Conservation (phyloP, 2,797 vertebrate species). For the Graptemys geographica region DNA sequence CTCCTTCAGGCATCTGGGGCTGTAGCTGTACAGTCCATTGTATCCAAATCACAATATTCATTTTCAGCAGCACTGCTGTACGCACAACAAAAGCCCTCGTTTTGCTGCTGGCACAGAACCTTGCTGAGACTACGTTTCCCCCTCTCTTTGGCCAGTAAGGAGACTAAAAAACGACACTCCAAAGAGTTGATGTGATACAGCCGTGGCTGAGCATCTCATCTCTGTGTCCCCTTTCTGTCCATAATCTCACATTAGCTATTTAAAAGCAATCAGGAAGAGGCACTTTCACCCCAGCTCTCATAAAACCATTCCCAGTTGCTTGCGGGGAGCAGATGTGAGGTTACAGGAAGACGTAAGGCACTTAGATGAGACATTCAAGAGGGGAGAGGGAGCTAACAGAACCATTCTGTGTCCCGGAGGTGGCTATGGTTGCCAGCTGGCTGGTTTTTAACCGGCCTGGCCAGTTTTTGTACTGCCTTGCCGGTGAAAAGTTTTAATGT, state of each 20-base stretch:
- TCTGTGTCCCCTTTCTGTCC: background rate
- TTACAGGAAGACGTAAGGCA: background rate
- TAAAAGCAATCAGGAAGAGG: background rate
- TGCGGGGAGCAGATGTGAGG: background rate
- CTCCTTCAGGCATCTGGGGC: background rate
- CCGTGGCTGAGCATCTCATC: background rate
- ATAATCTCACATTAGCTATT: background rate
- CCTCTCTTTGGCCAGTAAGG: background rate
- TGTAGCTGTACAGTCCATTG: background rate
- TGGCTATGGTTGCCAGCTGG: background rate
- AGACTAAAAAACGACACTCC: background rate
- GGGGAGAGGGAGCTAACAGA: background rate
- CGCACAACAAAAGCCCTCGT: fast-evolving
- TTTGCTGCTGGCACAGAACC: background rate
- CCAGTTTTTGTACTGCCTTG: background rate
- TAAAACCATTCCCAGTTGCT: background rate
- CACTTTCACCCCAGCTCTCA: background rate
- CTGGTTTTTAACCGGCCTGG: background rate
- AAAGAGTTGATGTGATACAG: background rate
- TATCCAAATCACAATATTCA: background rate
- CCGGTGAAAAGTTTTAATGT: background rate
- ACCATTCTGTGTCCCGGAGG: background rate
- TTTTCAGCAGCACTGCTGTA: background rate
- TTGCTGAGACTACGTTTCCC: background rate
- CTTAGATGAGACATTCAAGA: background rate